Evolutionary conservation across 2,797 vertebrate genomes (phyloP).

Genomic region (Steatocranus sp.): DNA sequence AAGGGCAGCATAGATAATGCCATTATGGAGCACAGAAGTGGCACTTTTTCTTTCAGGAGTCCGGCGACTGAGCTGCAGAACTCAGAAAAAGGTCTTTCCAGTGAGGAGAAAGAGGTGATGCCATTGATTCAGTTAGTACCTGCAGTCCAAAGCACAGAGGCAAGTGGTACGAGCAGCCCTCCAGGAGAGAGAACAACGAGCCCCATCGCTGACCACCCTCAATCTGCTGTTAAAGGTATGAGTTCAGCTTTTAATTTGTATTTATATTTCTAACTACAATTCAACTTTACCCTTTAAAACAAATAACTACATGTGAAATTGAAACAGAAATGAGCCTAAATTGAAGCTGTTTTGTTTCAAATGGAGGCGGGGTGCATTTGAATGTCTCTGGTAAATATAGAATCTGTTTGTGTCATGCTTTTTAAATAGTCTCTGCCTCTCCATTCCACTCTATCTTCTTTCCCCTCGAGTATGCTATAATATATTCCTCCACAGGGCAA

Average conservation of each 20-base stretch:
- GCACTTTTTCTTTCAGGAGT: conserved; percentile 18
- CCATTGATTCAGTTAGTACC: conserved; percentile 44
- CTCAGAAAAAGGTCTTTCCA: conserved; percentile 64
- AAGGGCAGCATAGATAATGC: conserved; percentile 68
- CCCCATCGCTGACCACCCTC: conserved; percentile 4
- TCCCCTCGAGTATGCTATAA: conserved; percentile 11
- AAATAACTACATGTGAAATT: not conserved
- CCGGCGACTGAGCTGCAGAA: conserved; percentile 12
- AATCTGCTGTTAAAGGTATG: conserved; percentile 46
- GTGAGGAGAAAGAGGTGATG: conserved; percentile 71
- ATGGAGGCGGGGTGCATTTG: not conserved
- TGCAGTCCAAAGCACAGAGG: conserved; percentile 21
- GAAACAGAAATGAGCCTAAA: not conserved
- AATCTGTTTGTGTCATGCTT: conserved; percentile 16
- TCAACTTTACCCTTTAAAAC: not conserved
- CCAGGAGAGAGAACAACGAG: conserved; percentile 15
- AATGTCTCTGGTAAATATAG: conserved; percentile 25
- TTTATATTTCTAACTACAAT: not conserved
- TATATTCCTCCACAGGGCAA: conserved; percentile 43
- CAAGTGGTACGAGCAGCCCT: conserved; percentile 7
- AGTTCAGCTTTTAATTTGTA: not conserved
- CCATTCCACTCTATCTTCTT: conserved; percentile 1
- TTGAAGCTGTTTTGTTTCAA: not conserved
- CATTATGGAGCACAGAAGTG: conserved; percentile 59
- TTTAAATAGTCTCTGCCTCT: conserved; percentile 8